phyloP scores from a whole-genome alignment of 2,113 vertebrate genomes.

The Rhea pennata region DNA sequence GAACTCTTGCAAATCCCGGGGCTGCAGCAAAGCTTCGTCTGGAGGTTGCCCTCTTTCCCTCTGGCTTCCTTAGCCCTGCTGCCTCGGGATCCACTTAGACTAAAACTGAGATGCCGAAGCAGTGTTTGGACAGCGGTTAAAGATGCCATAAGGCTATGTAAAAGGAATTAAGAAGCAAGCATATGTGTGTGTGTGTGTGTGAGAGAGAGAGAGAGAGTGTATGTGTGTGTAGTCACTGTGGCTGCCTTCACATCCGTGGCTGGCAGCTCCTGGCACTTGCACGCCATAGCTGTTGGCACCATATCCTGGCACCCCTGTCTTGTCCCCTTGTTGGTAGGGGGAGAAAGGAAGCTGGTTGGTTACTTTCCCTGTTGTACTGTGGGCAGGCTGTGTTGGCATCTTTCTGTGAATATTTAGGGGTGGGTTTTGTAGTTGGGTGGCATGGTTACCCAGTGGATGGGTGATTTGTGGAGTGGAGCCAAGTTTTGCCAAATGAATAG shows the following conservation, averaged over 20 bases:
- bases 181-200: no score
- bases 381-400: background rate
- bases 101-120: background rate
- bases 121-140: background rate
- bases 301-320: background rate
- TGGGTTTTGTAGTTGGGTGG: background rate
- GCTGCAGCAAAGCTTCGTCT: background rate
- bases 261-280: background rate
- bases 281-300: no score
- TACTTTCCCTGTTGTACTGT: background rate
- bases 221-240: background rate
- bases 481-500: background rate
- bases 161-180: background rate
- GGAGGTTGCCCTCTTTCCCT: background rate
- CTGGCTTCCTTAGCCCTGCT: background rate
- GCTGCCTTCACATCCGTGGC: background rate
- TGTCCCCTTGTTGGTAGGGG: accelerated
- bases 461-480: background rate
- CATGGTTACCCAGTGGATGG: background rate
- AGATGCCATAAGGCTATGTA: background rate
- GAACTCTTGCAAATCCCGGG: background rate
- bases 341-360: background rate
- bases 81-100: accelerated
- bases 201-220: no score
- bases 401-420: background rate